Percentiles rank a stretch among this genome's conserved stretches.
phyloP scores from a whole-genome alignment of 2,888 invertebrate genomes.

The Crepidodera aurea region DNA sequence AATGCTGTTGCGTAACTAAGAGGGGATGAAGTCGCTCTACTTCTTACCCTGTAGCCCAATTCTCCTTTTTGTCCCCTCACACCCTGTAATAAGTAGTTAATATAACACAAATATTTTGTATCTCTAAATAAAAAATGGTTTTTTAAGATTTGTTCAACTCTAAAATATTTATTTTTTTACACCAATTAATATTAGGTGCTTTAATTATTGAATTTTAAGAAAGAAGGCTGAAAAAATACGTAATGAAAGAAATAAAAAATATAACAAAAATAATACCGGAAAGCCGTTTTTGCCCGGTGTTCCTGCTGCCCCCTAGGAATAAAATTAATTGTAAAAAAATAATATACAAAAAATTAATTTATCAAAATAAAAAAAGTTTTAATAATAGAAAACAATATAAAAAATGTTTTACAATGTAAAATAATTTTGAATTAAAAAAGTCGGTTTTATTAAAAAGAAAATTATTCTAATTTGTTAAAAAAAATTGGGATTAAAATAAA shows the following conservation, averaged over 20 bases:
- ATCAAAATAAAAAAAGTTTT: background rate
- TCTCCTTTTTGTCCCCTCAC: slow-evolving; percentile 78
- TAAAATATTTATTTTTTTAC: too few species aligned
- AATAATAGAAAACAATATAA: background rate
- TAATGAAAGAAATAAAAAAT: slow-evolving; percentile 37
- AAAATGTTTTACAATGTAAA: background rate
- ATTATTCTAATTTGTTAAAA: too few species aligned
- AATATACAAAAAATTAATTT: background rate
- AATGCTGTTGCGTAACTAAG: background rate
- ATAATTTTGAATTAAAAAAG: background rate
- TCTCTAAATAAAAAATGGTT: too few species aligned
- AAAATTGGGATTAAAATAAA: too few species aligned
- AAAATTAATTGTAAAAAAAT: slow-evolving; percentile 56
- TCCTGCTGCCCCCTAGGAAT: slow-evolving; percentile 77
- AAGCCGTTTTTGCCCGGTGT: slow-evolving; percentile 88
- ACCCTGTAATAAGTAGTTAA: slow-evolving; percentile 66
- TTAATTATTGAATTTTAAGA: slow-evolving; percentile 16
- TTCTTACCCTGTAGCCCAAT: slow-evolving; percentile 78
- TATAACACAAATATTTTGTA: too few species aligned
- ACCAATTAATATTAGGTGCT: slow-evolving; percentile 52
- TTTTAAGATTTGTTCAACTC: too few species aligned
- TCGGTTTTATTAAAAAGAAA: background rate
- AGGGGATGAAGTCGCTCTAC: background rate
- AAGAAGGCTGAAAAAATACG: slow-evolving; percentile 40
- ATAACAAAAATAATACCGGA: slow-evolving; percentile 72